phyloP scores from a whole-genome alignment of 2,113 vertebrate species.

The Dromas ardeola region DNA sequence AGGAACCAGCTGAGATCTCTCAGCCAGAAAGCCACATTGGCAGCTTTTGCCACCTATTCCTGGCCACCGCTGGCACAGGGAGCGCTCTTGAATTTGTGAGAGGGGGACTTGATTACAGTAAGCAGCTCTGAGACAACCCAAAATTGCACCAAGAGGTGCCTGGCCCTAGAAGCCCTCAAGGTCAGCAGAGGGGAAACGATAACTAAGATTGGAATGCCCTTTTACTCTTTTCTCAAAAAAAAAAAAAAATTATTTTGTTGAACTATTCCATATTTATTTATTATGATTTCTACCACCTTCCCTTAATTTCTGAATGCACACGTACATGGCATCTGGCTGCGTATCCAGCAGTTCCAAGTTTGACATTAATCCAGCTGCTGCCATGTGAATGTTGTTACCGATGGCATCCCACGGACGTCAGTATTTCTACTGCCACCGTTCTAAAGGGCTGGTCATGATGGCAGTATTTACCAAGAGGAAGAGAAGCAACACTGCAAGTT shows the following conservation, averaged over 20 bases:
- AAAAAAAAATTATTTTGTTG: neutral
- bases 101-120: neutral
- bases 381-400: neutral
- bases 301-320: neutral
- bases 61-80: neutral
- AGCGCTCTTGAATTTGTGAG: neutral
- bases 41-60: neutral
- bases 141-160: neutral
- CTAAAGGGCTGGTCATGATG: neutral
- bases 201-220: neutral
- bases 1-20: slow-evolving; percentile 19
- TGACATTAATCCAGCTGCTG: neutral
- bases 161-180: neutral
- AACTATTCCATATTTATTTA: neutral
- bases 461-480: neutral
- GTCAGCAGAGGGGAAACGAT: neutral
- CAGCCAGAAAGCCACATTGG: neutral
- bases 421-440: neutral
- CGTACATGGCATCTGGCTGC: neutral
- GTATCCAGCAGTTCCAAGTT: neutral
- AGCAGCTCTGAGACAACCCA: neutral
- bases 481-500: neutral
- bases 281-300: neutral
- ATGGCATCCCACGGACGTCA: neutral
- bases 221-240: neutral